Conservation (phyloP, 2,113 vertebrate species). For the Megalops atlanticus region DNA sequence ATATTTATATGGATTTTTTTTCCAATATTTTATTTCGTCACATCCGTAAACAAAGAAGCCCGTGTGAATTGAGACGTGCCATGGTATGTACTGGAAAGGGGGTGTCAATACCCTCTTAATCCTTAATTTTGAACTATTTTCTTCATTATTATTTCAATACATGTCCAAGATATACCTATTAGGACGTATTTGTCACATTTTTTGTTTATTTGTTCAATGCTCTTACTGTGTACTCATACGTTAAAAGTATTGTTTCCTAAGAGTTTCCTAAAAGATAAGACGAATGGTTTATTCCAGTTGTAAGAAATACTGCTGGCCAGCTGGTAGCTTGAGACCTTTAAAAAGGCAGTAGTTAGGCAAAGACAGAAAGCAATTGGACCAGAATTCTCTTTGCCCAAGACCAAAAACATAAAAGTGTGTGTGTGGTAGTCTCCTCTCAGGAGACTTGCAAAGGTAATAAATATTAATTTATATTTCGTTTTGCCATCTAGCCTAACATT, state of each 20-base stretch:
- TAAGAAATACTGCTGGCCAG: conserved; percentile 30
- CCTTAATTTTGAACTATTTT: rapidly evolving
- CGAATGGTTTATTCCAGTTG: conserved; percentile 10
- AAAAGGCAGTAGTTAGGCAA: conserved; percentile 36
- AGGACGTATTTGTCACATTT: too few relatives aligned
- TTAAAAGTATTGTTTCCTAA: background rate
- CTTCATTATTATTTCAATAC: conserved; percentile 5
- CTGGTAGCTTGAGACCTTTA: conserved; percentile 41
- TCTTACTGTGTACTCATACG: background rate
- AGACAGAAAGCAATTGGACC: background rate
- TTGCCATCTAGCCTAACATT: background rate
- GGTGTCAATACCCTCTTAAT: background rate
- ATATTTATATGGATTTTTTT: background rate
- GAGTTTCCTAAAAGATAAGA: background rate
- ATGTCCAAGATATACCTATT: background rate
- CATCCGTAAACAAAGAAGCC: conserved; percentile 65
- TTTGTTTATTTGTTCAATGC: too few relatives aligned
- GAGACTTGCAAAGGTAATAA: conserved; percentile 61
- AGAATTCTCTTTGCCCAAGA: background rate
- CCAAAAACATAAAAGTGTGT: conserved; percentile 18
- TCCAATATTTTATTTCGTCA: conserved; percentile 40
- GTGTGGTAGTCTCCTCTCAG: conserved; percentile 39
- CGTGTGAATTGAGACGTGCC: conserved; percentile 48
- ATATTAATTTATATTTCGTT: background rate
- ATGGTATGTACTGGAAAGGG: conserved; percentile 26